A percentile compares a stretch with the other conserved stretches of the same genome.
These are phyloP conservation scores for Strigamia maritima DNA, from an alignment of 2,888 invertebrate genomes.

Conservation along the genomic window DNA sequence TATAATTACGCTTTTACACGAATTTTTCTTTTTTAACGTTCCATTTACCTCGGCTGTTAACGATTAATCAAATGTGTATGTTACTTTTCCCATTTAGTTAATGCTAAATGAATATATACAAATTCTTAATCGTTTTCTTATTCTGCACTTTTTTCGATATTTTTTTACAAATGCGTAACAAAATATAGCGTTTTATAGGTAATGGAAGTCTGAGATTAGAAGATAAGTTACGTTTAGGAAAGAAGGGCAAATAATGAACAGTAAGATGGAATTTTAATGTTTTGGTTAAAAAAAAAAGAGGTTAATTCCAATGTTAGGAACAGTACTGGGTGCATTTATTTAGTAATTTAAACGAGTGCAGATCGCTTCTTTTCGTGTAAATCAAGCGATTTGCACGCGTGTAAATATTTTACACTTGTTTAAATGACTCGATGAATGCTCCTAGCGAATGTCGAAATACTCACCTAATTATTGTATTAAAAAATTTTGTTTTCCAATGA, in stretches of 20 bases:
- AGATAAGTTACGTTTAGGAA: neutral
- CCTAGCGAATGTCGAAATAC: too few relatives aligned
- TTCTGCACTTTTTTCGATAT: neutral
- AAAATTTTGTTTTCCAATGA: too few relatives aligned
- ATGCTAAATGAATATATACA: slow-evolving; percentile 10
- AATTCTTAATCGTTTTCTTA: slow-evolving; percentile 7
- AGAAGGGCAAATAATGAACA: neutral
- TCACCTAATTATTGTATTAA: too few relatives aligned
- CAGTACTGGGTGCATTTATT: neutral
- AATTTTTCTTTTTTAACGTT: neutral
- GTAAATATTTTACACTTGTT: too few relatives aligned
- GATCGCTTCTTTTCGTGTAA: too few relatives aligned
- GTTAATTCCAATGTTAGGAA: neutral
- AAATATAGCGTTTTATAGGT: neutral
- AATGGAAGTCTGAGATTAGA: slow-evolving; percentile 15
- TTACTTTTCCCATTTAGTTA: neutral
- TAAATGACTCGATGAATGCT: too few relatives aligned
- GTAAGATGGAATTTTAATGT: neutral
- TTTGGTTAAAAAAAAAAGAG: neutral
- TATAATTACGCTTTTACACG: slow-evolving; percentile 20
- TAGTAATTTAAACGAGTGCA: too few relatives aligned
- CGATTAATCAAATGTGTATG: slow-evolving; percentile 17
- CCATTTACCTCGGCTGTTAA: neutral
- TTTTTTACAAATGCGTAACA: slow-evolving; percentile 1
- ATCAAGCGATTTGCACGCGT: too few relatives aligned